phyloP scores from a whole-genome alignment of 2,113 vertebrate genomes.

The Zapus hudsonius region DNA sequence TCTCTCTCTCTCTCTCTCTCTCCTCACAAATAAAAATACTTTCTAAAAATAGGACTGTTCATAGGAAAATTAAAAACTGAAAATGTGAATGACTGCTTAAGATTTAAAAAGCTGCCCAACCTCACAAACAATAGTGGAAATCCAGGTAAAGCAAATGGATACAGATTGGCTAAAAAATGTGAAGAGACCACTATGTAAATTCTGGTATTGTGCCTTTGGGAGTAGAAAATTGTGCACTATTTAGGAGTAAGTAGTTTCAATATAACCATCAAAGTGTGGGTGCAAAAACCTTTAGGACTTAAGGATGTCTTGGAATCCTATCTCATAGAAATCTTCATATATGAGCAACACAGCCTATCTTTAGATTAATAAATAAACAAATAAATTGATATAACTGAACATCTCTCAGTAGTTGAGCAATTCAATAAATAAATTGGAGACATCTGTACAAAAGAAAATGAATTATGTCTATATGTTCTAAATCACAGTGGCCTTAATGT shows the following conservation, averaged over 20 bases:
- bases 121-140: not conserved
- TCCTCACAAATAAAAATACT: no score
- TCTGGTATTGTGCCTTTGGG: no score
- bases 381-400: not conserved
- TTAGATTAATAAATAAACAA: not conserved
- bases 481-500: not conserved
- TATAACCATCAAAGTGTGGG: not conserved
- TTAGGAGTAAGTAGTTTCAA: not conserved
- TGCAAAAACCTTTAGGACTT: not conserved
- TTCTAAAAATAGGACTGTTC: no score
- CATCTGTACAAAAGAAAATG: not conserved
- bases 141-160: not conserved
- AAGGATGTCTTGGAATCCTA: not conserved
- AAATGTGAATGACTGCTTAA: not conserved
- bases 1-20: no score
- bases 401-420: not conserved
- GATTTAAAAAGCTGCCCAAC: not conserved
- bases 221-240: not conserved
- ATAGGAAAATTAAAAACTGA: not conserved
- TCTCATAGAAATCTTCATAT: not conserved
- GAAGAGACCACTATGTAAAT: not conserved
- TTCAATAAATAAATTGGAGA: not conserved
- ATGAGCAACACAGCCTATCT: no score
- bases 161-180: not conserved
- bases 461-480: not conserved